Conservation (phyloP, 2,888 invertebrate genomes). For the Plagiodera versicolora region DNA sequence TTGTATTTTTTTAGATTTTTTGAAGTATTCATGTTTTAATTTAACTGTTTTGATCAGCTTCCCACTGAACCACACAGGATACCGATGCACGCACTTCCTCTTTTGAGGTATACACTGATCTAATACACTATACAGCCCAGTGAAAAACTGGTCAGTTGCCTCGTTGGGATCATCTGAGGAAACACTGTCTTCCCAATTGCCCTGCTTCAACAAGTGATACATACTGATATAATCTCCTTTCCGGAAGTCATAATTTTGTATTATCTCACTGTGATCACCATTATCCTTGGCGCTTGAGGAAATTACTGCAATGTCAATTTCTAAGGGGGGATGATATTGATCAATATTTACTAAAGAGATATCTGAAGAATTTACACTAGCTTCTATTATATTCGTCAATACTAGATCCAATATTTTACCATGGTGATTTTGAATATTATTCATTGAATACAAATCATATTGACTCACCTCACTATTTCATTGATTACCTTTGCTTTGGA, state of each 20-base stretch:
- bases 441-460: too few species aligned
- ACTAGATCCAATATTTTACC: too few species aligned
- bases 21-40: too few species aligned
- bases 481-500: too few species aligned
- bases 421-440: too few species aligned
- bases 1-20: too few species aligned
- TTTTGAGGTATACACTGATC: too few species aligned
- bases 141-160: constrained; percentile 1
- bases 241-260: background rate
- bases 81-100: constrained; percentile 1
- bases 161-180: background rate
- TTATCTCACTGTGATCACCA: background rate
- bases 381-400: too few species aligned
- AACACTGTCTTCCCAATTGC: background rate
- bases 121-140: background rate
- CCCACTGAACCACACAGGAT: background rate
- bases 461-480: too few species aligned
- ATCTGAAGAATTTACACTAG: too few species aligned
- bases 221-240: constrained; percentile 6
- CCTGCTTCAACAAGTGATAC: constrained; percentile 3
- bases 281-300: constrained; percentile 1
- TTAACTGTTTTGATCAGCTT: background rate
- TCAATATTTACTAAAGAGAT: too few species aligned
- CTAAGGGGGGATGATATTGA: too few species aligned
- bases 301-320: constrained; percentile 2